Conservation (phyloP, 2,888 invertebrate species). For the Lutraria lutraria region DNA sequence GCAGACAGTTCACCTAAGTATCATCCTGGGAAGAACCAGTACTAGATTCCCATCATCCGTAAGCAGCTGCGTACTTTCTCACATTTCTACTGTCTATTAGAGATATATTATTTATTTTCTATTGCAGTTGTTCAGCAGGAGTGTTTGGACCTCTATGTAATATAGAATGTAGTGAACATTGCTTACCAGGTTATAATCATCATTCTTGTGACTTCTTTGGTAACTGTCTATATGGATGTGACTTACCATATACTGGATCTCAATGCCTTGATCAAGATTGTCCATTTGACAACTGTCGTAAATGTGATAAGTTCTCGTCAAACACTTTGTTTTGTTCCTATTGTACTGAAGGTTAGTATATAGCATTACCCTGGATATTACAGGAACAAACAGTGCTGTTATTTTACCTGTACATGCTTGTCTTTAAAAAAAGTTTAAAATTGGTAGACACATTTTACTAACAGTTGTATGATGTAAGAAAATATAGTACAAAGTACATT, state of each 20-base stretch:
- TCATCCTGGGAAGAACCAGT: too few species aligned
- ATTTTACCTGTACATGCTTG: too few species aligned
- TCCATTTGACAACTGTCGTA: constrained; percentile 58
- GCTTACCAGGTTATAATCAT: constrained; percentile 17
- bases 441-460: too few species aligned
- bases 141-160: constrained; percentile 59
- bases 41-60: too few species aligned
- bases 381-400: too few species aligned
- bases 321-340: constrained; percentile 49
- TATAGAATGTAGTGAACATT: constrained; percentile 46
- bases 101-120: background rate
- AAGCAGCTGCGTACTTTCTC: too few species aligned
- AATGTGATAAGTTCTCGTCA: constrained; percentile 51
- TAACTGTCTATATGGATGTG: constrained; percentile 71
- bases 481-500: too few species aligned
- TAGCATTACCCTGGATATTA: too few species aligned
- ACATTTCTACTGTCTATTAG: background rate
- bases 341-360: constrained; percentile 53
- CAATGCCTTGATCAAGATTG: constrained; percentile 64
- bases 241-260: constrained; percentile 56
- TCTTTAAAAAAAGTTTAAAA: too few species aligned
- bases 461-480: too few species aligned
- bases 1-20: too few species aligned
- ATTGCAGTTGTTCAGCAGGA: constrained; percentile 38
- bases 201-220: constrained; percentile 66